Evolutionary conservation across 2,113 vertebrate genomes (phyloP), one percentile per base, ranked within the genome.

Genomic region (Aphelocoma coerulescens): DNA sequence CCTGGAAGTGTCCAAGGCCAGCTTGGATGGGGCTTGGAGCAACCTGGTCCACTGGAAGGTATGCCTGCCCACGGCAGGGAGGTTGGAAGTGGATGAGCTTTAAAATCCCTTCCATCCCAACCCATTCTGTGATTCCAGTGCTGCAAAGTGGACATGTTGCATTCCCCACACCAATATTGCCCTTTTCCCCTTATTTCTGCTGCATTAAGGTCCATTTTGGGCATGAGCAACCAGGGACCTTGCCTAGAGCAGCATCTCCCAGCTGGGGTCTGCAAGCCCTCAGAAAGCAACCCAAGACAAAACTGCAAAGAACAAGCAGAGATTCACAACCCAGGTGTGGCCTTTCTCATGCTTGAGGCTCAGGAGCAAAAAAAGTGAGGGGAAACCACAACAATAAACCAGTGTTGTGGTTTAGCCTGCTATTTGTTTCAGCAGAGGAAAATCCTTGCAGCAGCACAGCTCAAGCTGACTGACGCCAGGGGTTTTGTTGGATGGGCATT

Each of bases 61-160:
- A 19, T 28, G 10, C 59, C 8, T 74, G 37, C 37, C 33, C 33
- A 16, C 24, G 48, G 37, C 43, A 80, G 13, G 15, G 10, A 13
- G 11, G 2, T 6, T 59, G 77, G 61, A 52, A 52, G 7, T 11
- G 46, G 27, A 24, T 44, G 28, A 8, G 13, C 27, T 44, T 49
- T 28, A 52, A 89, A 59, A 67, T 44, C 37, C 33, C 16, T 81
- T 67, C 39, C 10, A 39, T 30, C 37, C 52, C 10, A 2, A 66
- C 7, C 27, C 32, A 33, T 46, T 81, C 33, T 24, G 6, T 13
- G 19, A 52, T 14, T 33, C 33, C 62, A 52, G 1, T 0, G 1
- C 32, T 61, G 46, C 13, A 13, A 46, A 72, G 35, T 3, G 21
- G 7, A 7, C 5, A 1, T 0, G 5, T 8, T 44, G 13, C 35